Conservation (phyloP, 2,113 vertebrate genomes). For the Psammodynastes pulverulentus region DNA sequence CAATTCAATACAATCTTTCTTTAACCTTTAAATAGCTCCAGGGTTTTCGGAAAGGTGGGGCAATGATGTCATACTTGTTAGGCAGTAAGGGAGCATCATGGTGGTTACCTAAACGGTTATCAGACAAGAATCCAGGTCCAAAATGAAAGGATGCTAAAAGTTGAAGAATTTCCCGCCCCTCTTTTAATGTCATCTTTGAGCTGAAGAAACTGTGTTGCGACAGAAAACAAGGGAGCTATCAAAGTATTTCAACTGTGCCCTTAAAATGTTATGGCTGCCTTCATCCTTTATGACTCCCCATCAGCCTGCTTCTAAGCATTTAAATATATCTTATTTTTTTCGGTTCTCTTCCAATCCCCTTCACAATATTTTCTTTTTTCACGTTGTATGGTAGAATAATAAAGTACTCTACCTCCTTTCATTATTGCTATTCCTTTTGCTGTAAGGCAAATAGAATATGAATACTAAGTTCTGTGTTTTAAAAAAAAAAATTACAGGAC, state of each 20-base stretch:
- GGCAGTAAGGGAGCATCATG: background rate
- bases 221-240: background rate
- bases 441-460: background rate
- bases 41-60: background rate
- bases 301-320: slow-evolving; percentile 22
- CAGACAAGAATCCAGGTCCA: background rate
- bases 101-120: background rate
- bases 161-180: background rate
- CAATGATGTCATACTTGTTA: background rate
- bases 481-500: slow-evolving; percentile 56
- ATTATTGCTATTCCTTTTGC: slow-evolving; percentile 32
- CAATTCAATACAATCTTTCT: background rate
- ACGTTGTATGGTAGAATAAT: slow-evolving; percentile 15
- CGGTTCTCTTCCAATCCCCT: background rate
- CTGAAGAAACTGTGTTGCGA: background rate
- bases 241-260: background rate
- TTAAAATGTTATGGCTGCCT: background rate
- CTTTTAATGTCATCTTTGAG: background rate
- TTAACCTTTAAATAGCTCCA: background rate
- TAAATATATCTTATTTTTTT: background rate
- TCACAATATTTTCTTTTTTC: background rate
- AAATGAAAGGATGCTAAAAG: background rate
- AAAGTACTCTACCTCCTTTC: background rate
- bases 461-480: slow-evolving; percentile 44
- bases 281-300: background rate